Evolutionary conservation across 2,113 vertebrate species (phyloP).

Genomic region (Bubo bubo): DNA sequence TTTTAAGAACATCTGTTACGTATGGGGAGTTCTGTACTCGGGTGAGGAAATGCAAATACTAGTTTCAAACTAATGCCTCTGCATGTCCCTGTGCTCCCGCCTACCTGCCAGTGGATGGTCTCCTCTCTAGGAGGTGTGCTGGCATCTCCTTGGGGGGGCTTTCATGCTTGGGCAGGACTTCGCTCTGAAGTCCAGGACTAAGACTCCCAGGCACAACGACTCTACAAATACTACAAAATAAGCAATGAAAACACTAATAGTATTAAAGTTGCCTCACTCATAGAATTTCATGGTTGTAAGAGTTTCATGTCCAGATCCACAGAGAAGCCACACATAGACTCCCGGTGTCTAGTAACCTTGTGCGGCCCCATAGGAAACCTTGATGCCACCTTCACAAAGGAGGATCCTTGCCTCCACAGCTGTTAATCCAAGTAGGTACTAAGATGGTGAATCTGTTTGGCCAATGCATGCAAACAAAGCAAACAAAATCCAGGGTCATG

Average conservation of each 20-base stretch:
- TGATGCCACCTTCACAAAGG: neutral
- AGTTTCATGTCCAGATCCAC: neutral
- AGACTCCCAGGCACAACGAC: neutral
- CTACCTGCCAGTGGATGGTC: rapidly evolving
- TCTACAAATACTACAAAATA: neutral
- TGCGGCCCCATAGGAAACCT: neutral
- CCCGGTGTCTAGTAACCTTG: neutral
- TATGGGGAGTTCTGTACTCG: neutral
- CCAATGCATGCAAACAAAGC: neutral
- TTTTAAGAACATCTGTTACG: constrained; percentile 17
- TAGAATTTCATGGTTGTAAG: neutral
- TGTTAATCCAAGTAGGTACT: neutral
- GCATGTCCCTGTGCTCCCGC: neutral
- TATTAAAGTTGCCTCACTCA: neutral
- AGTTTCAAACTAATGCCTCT: neutral
- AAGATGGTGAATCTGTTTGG: neutral
- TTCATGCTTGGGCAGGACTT: neutral
- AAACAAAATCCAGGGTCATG: neutral
- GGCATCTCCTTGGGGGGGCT: neutral
- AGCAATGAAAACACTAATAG: neutral
- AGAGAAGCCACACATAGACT: neutral
- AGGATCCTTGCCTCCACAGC: neutral
- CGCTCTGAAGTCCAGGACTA: neutral
- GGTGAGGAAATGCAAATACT: constrained; percentile 23
- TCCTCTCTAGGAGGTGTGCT: rapidly evolving